phyloP scores from a whole-genome alignment of 1,140 invertebrate genomes.

The Lordiphosa mommai region DNA sequence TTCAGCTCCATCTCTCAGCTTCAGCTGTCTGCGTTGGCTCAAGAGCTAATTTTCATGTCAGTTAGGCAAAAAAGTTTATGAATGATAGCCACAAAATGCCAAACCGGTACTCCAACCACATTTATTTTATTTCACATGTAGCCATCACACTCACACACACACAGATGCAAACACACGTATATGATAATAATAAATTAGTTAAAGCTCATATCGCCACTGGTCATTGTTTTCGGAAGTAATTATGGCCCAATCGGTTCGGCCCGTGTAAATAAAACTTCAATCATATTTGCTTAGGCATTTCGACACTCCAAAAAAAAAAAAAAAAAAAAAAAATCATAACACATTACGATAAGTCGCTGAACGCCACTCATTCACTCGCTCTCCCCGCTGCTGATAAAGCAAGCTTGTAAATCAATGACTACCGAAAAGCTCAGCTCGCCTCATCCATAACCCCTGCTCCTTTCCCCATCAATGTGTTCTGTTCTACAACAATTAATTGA shows the following conservation, averaged over 20 bases:
- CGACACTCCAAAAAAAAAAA: slow-evolving; percentile 66
- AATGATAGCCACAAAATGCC: slow-evolving; percentile 66
- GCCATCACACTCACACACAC: too few species aligned
- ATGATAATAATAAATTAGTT: slow-evolving; percentile 58
- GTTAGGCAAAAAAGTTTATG: slow-evolving; percentile 65
- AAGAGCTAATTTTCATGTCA: slow-evolving; percentile 76
- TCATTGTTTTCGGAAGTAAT: slow-evolving; percentile 77
- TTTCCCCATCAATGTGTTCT: slow-evolving; percentile 21
- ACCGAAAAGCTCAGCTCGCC: slow-evolving; percentile 46
- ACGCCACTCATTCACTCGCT: slow-evolving; percentile 27
- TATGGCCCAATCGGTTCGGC: slow-evolving; percentile 63
- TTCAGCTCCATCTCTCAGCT: slow-evolving; percentile 19
- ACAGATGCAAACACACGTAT: too few species aligned
- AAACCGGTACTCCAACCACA: slow-evolving; percentile 29
- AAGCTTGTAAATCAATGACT: slow-evolving; percentile 75
- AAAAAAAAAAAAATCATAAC: slow-evolving; percentile 65
- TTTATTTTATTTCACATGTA: slow-evolving; percentile 28
- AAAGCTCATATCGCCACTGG: slow-evolving; percentile 49
- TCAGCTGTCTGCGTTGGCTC: slow-evolving; percentile 64
- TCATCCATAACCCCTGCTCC: neutral
- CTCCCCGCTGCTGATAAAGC: slow-evolving; percentile 45
- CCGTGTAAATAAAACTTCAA: slow-evolving; percentile 65
- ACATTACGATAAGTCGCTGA: slow-evolving; percentile 56
- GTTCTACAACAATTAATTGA: slow-evolving; percentile 72
- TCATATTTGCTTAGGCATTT: slow-evolving; percentile 77